Conservation (phyloP, 2,797 vertebrate species). For the Hydrocynus forskahlii region DNA sequence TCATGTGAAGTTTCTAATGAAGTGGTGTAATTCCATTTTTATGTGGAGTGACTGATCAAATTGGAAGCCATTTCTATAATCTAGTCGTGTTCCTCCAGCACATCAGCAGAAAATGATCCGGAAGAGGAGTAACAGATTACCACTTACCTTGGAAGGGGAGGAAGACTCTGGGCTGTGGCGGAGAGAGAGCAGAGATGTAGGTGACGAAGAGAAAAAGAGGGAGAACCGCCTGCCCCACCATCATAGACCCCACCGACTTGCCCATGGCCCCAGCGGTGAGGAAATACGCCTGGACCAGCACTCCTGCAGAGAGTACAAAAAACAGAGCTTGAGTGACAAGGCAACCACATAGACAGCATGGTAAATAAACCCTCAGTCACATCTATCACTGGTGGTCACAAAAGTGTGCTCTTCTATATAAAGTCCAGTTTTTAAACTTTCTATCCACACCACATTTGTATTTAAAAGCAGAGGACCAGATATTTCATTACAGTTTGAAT, state of each 20-base stretch:
- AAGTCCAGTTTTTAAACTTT: background rate
- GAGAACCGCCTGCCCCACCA: conserved; percentile 56
- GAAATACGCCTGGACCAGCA: conserved; percentile 45
- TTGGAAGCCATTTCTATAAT: too few species aligned
- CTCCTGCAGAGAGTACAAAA: conserved; percentile 56
- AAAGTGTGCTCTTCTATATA: too few species aligned
- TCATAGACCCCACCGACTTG: conserved; percentile 54
- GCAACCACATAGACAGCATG: background rate
- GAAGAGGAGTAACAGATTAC: conserved; percentile 23
- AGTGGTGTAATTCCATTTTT: too few species aligned
- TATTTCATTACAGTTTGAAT: background rate
- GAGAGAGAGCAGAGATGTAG: conserved; percentile 64
- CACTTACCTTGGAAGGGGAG: conserved; percentile 79
- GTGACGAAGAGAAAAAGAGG: conserved; percentile 62
- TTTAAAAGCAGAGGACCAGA: background rate
- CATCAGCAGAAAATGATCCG: conserved; percentile 10
- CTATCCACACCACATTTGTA: background rate
- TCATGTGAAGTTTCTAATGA: background rate
- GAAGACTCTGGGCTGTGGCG: conserved; percentile 78
- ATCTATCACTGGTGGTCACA: too few species aligned
- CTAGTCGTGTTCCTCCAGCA: background rate
- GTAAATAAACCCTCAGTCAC: background rate
- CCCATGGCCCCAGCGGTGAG: conserved; percentile 68
- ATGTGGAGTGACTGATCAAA: too few species aligned
- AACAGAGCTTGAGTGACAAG: background rate